Evolutionary conservation across 2,888 invertebrate species (phyloP).

Genomic region (Neoaliturus tenellus): DNA sequence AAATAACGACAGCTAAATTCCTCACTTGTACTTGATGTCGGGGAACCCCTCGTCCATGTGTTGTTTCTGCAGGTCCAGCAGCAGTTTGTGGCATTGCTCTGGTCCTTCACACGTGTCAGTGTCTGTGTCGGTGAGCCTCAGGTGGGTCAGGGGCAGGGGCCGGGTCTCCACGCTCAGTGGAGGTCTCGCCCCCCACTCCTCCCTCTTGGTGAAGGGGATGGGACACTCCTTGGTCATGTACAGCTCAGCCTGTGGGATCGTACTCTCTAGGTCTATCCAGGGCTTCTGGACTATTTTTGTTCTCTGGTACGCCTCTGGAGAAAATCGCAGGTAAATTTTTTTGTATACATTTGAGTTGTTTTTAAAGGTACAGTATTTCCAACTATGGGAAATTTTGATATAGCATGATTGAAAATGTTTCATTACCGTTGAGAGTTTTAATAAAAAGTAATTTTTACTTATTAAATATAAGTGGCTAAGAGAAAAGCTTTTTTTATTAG

Average conservation of each 20-base stretch:
- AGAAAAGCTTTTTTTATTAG: no score
- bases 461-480: no score
- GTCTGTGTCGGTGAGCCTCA: constrained; percentile 26
- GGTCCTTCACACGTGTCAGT: background rate
- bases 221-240: constrained; percentile 7
- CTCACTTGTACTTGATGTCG: constrained; percentile 17
- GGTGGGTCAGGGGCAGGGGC: background rate
- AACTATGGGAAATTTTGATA: no score
- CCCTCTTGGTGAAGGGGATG: constrained; percentile 14
- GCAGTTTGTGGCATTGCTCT: background rate
- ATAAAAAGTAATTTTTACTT: no score
- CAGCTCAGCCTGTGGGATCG: background rate
- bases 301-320: no score
- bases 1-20: no score
- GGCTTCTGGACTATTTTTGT: background rate
- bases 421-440: no score
- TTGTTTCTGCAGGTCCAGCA: background rate
- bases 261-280: background rate
- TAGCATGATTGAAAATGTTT: no score
- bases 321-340: no score
- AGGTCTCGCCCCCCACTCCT: background rate
- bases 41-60: constrained; percentile 27
- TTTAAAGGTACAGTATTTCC: no score
- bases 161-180: background rate
- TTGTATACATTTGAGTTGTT: no score